Evolutionary conservation across 2,888 invertebrate species (phyloP).

Genomic region (Calliphora vomitoria): DNA sequence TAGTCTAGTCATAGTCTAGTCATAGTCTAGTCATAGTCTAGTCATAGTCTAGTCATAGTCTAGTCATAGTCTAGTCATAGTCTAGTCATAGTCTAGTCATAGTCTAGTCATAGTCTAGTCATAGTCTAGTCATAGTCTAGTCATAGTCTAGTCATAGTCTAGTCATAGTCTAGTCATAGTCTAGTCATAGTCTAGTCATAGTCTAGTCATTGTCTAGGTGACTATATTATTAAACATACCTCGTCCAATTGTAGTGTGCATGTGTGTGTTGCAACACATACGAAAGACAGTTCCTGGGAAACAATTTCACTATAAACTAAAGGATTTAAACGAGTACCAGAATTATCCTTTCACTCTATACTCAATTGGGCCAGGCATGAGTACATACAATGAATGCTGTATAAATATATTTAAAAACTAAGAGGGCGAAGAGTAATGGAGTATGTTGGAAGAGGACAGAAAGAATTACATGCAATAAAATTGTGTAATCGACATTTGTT

Average conservation of each 20-base stretch:
- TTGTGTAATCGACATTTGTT: constrained; percentile 67
- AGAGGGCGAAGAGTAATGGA: not conserved
- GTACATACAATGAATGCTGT: not conserved
- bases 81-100: not conserved
- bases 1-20: not conserved
- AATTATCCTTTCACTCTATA: constrained; percentile 33
- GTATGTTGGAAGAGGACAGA: not conserved
- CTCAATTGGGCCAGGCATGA: constrained; percentile 27
- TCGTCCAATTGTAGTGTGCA: not conserved
- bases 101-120: constrained; percentile 10
- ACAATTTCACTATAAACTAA: constrained; percentile 53
- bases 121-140: constrained; percentile 9
- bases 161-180: not conserved
- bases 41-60: not conserved
- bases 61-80: not conserved
- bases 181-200: constrained; percentile 1
- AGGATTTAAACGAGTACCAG: constrained; percentile 43
- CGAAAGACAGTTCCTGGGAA: constrained; percentile 13
- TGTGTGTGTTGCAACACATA: not conserved
- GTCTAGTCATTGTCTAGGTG: not conserved
- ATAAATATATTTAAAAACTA: constrained; percentile 4
- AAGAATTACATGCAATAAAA: constrained; percentile 60
- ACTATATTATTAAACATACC: not conserved
- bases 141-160: constrained; percentile 9
- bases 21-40: constrained; percentile 1